Base-by-base conservation (phyloP, 2,113 vertebrate genomes). In the Taurulus bubalis region DNA sequence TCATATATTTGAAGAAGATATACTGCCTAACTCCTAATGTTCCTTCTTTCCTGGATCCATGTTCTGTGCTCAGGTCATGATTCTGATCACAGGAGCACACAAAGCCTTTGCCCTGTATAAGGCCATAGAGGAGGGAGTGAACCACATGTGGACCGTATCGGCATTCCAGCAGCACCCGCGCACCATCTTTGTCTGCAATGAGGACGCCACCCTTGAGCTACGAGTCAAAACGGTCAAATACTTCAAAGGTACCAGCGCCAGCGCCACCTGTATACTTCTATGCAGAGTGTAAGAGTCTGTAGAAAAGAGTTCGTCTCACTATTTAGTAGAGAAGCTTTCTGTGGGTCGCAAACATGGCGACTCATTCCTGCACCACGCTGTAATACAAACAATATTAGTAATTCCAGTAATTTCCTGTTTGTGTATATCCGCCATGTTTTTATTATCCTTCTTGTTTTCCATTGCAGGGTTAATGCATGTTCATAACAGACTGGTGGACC, bases 111-210 rank as follows among this genome's bases (percentile, higher is more conserved):
- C 98, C 20, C 53, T 99, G 63, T 97, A 99, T 90, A 99, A 99
- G 89, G 98, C 98, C 86, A 98, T 99, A 0, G 98, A 99, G 86
- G 98, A 99, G 18, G 98, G 98, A 0, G 95, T 99, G 28, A 99
- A 96, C 90, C 98, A 98, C 85, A 98, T 99, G 97, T 99, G 98
- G 98, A 99, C 98, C 0, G 97, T 98, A 4, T 99, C 98, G 0
- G 97, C 97, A 9, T 98, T 99, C 92, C 98, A 99, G 94, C 98
- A 98, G 83, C 98, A 99, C 55, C 97, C 96, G 6, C 93, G 94
- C 75, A 95, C 96, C 0, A 91, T 98, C 51, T 99, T 99, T 20
- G 96, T 98, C 65, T 99, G 98, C 0, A 97, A 98, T 0, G 98
- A 99, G 78, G 98, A 98, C 0, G 97, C 98, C 75, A 99, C 98